phyloP scores from a whole-genome alignment of 2,113 vertebrate species.

The Pelobates fuscus region DNA sequence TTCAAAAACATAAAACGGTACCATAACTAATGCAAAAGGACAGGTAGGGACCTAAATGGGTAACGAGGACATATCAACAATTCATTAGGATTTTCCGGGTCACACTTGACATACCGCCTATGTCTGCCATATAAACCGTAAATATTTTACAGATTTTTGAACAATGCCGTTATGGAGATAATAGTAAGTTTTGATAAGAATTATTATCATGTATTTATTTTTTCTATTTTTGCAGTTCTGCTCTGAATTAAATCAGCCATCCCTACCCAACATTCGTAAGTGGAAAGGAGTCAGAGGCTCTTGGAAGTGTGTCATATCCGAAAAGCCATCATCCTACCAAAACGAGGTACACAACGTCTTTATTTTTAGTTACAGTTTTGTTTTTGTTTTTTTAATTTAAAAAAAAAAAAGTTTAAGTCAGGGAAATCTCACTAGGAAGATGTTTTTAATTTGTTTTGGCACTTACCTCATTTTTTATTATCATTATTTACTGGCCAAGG shows the following conservation, averaged over 20 bases:
- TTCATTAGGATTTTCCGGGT: too few relatives aligned
- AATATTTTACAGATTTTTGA: too few relatives aligned
- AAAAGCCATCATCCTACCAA: constrained; percentile 72
- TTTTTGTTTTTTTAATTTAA: constrained; percentile 40
- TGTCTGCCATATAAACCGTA: too few relatives aligned
- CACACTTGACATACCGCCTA: too few relatives aligned
- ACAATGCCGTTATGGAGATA: too few relatives aligned
- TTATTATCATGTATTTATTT: too few relatives aligned
- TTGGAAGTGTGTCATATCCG: constrained; percentile 83
- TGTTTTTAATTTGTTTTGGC: constrained; percentile 36
- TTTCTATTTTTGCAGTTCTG: constrained; percentile 80
- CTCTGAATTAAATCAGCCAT: constrained; percentile 86
- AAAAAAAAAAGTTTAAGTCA: too few relatives aligned
- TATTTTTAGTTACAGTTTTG: constrained; percentile 3
- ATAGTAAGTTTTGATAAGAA: too few relatives aligned
- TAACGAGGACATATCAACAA: too few relatives aligned
- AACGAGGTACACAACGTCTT: constrained; percentile 72
- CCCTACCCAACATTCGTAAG: constrained; percentile 81
- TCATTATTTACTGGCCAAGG: constrained; percentile 18
- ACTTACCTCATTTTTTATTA: constrained; percentile 18
- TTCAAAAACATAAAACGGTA: too few relatives aligned
- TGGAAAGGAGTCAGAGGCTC: constrained; percentile 85
- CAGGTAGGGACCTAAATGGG: too few relatives aligned
- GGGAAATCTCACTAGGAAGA: constrained; percentile 19
- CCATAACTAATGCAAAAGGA: too few relatives aligned